phyloP scores from a whole-genome alignment of 2,888 invertebrate species.

The Caenorhabditis auriculariae region DNA sequence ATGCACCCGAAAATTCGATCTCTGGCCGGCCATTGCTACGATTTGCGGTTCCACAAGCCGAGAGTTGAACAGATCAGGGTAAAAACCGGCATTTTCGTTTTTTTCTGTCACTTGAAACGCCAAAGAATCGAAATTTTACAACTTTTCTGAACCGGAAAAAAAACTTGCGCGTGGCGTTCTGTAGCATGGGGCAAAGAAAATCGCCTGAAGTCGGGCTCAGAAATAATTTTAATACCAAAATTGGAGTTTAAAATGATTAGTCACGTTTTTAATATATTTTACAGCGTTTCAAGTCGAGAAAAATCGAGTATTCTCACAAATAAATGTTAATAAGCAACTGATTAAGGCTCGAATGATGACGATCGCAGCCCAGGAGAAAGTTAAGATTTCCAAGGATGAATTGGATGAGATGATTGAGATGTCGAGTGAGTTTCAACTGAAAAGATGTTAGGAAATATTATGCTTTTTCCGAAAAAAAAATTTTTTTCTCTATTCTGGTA shows the following conservation, averaged over 20 bases:
- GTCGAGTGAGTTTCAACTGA: conserved; percentile 56
- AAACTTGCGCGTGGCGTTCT: too few relatives aligned
- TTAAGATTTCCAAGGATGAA: conserved; percentile 76
- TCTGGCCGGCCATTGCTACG: conserved; percentile 88
- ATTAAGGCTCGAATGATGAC: conserved; percentile 83
- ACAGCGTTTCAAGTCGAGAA: background rate
- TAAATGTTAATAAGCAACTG: background rate
- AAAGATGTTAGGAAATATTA: background rate
- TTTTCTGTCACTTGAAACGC: background rate
- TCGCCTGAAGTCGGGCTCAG: too few relatives aligned
- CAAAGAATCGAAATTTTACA: background rate
- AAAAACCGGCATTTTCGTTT: conserved; percentile 43
- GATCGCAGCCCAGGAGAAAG: conserved; percentile 85
- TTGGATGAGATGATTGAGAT: conserved; percentile 78
- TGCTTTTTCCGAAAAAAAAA: too few relatives aligned
- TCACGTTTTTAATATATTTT: too few relatives aligned
- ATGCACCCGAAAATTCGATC: conserved; percentile 78
- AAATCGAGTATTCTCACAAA: background rate
- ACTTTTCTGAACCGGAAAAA: too few relatives aligned
- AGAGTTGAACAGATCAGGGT: conserved; percentile 86
- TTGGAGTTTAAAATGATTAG: too few relatives aligned
- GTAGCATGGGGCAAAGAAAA: too few relatives aligned
- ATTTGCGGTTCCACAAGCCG: conserved; percentile 82
- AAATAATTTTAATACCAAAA: too few relatives aligned
- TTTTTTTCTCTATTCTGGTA: too few relatives aligned